Conservation (phyloP, 2,888 invertebrate species). For the Acholoe squamosa region DNA sequence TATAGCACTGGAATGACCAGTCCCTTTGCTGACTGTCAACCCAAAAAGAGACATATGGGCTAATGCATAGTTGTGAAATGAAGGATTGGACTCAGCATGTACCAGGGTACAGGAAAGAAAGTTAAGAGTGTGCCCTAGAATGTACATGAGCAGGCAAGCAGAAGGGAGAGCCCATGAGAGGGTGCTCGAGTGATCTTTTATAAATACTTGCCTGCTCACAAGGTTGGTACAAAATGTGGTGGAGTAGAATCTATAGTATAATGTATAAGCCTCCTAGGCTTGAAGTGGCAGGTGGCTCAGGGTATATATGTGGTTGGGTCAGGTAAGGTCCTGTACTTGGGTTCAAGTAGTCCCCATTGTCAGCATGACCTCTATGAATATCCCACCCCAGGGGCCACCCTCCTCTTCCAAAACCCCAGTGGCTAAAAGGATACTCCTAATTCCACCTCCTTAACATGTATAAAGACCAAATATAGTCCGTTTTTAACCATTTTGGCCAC, state of each 20-base stretch:
- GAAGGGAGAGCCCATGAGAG: no score
- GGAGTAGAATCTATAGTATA: neutral
- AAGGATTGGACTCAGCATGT: no score
- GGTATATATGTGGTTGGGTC: no score
- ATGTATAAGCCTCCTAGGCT: neutral
- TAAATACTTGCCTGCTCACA: no score
- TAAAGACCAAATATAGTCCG: neutral
- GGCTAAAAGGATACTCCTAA: conserved; percentile 24
- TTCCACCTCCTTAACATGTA: neutral
- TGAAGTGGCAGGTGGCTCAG: neutral
- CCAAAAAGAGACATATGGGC: no score
- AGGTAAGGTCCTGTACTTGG: neutral
- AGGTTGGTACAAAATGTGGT: neutral
- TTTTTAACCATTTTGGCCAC: neutral
- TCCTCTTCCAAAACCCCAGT: neutral
- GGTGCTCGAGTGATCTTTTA: no score
- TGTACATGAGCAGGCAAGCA: no score
- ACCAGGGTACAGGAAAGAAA: no score
- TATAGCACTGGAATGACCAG: no score
- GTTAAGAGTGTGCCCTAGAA: no score
- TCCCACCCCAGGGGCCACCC: neutral
- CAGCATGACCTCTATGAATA: neutral
- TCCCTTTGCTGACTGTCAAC: no score
- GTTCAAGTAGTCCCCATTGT: neutral
- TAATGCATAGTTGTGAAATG: no score